Base-by-base conservation (phyloP, 2,888 invertebrate species). In the Amiota mariae region DNA sequence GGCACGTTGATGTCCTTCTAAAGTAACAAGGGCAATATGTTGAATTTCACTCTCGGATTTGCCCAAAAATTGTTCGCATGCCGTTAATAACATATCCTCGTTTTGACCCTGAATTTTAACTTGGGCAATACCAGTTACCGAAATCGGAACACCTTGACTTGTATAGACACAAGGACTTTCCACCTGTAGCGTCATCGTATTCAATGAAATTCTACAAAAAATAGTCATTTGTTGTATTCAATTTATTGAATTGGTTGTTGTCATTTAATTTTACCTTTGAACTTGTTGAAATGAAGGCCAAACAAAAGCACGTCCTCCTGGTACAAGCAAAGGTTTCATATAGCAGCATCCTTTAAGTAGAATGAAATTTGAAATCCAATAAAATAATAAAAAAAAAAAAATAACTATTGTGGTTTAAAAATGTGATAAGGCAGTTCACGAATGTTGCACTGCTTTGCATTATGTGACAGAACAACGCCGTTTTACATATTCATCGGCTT, bases 61-160 rank as follows among this genome's bases (percentile, higher is more conserved):
- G 57, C 97, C 97, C 78, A 98, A 91, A 90, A 98, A 98, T 89
- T 97, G 97, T 90, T 98, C 97, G 87, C 97, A 98, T 18, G 97
- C 97, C 2, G 97, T 96, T 71, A 90, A 77, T 10, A 94, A 88
- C 94, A 94, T 94, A 87, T 94, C 94, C 85, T 93, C 93, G 87
- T 94, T 94, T 88, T 94, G 94, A 0, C 94, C 94, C 88, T 94
- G 94, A 76, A 94, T 93, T 89, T 94, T 94, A 90, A 97, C 98
- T 94, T 98, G 98, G 72, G 98, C 98, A 84, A 98, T 98, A 78
- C 98, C 98, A 49, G 98, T 98, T 51, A 98, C 98, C 36, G 98
- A 97, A 89, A 98, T 97, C 20, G 98, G 97, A 46, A 98, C 98
- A 72, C 98, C 98, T 90, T 98, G 97, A 86, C 96, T 96, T 61